These are phyloP conservation scores for Esox niger DNA, from an alignment of 2,113 vertebrate species.

Conservation along the genomic window DNA sequence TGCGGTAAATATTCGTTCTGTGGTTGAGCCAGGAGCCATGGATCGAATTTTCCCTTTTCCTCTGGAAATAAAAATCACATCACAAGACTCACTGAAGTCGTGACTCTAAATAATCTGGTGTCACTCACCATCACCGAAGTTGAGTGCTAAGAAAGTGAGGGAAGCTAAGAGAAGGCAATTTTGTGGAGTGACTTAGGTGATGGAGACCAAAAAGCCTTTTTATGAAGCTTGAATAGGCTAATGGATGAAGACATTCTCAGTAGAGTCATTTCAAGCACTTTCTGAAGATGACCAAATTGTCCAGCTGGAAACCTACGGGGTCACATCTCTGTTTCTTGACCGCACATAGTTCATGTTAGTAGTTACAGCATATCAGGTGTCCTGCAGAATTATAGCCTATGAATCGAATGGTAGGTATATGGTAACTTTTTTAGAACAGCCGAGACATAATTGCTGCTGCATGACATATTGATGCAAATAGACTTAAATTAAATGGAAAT, in stretches of 20 bases:
- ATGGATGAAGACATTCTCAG: too few species aligned
- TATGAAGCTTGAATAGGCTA: not conserved
- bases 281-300: too few species aligned
- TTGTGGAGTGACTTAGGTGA: conserved; percentile 1
- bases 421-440: too few species aligned
- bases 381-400: too few species aligned
- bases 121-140: conserved; percentile 20
- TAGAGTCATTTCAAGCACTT: not conserved
- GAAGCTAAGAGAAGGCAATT: conserved; percentile 3
- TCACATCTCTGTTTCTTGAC: too few species aligned
- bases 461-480: not conserved
- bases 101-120: conserved; percentile 24
- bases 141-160: not conserved
- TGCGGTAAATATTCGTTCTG: conserved; percentile 36
- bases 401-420: too few species aligned
- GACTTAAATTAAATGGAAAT: not conserved
- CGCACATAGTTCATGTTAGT: too few species aligned
- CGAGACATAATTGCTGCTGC: too few species aligned
- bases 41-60: conserved; percentile 25
- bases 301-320: too few species aligned
- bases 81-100: conserved; percentile 24
- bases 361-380: too few species aligned
- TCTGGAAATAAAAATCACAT: conserved; percentile 31
- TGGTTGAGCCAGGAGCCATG: conserved; percentile 24
- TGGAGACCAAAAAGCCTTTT: not conserved